Evolutionary conservation across 2,888 invertebrate genomes (phyloP).

Genomic region (Leptopilina drosophilae): DNA sequence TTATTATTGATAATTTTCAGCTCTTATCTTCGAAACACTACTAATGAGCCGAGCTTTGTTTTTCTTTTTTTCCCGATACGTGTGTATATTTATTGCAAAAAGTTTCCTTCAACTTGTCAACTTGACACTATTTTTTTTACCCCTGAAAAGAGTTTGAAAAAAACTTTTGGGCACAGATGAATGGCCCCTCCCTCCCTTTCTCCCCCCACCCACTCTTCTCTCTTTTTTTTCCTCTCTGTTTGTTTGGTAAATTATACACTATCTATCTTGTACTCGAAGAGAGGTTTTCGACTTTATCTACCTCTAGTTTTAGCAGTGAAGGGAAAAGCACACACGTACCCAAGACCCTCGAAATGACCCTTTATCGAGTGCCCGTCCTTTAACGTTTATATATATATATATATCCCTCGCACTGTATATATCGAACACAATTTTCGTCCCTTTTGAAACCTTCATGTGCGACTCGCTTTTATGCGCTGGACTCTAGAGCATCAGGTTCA

Average conservation of each 20-base stretch:
- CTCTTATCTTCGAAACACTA: too few species aligned
- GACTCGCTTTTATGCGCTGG: slow-evolving; percentile 34
- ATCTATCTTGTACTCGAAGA: background rate
- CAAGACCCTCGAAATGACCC: slow-evolving; percentile 55
- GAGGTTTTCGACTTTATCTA: slow-evolving; percentile 53
- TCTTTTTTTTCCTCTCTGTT: background rate
- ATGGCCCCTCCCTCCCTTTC: background rate
- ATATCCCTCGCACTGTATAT: background rate
- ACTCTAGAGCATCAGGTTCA: slow-evolving; percentile 31
- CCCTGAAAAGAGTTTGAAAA: background rate
- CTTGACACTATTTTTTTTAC: background rate
- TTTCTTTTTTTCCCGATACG: background rate
- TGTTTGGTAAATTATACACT: slow-evolving; percentile 4
- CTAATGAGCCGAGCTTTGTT: background rate
- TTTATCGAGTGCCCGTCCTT: slow-evolving; percentile 60
- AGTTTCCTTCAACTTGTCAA: background rate
- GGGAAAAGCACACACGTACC: slow-evolving; percentile 53
- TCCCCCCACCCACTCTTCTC: too few species aligned
- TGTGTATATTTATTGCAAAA: too few species aligned
- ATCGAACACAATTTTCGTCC: slow-evolving; percentile 36
- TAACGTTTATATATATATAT: too few species aligned
- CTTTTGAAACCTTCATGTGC: slow-evolving; percentile 13
- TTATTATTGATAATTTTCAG: too few species aligned
- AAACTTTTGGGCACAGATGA: background rate
- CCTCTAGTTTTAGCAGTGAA: slow-evolving; percentile 56